Conservation (phyloP, 2,888 invertebrate species). For the Zhuqinia jingwanae region DNA sequence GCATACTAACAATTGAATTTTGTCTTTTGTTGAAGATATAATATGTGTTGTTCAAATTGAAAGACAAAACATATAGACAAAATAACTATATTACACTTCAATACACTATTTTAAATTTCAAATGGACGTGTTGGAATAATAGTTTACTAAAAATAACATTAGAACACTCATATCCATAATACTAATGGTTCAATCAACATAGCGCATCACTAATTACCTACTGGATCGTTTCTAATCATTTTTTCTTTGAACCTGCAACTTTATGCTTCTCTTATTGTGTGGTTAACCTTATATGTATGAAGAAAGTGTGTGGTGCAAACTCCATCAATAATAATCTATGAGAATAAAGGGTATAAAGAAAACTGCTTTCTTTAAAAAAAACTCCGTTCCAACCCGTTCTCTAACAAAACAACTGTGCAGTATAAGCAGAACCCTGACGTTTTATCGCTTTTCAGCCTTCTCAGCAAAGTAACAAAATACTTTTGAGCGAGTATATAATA, state of each 20-base stretch:
- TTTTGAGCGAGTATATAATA: slow-evolving; percentile 20
- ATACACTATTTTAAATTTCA: too few species aligned
- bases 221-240: neutral
- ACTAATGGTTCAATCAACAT: too few species aligned
- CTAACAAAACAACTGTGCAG: neutral
- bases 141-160: too few species aligned
- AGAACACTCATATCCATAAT: too few species aligned
- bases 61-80: too few species aligned
- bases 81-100: too few species aligned
- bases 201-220: too few species aligned
- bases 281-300: neutral
- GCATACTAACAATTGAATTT: too few species aligned
- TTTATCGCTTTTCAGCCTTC: slow-evolving; percentile 61
- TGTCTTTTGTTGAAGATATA: too few species aligned
- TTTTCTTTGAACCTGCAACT: neutral
- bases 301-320: neutral
- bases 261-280: too few species aligned
- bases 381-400: neutral
- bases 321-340: neutral
- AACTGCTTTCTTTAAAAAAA: slow-evolving; percentile 32
- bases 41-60: too few species aligned
- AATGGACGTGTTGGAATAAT: too few species aligned
- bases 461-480: slow-evolving; percentile 1
- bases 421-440: slow-evolving; percentile 63
- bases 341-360: slow-evolving; percentile 15